Evolutionary conservation across 2,888 invertebrate genomes (phyloP).

Genomic region (Lepidochrysops patricia): DNA sequence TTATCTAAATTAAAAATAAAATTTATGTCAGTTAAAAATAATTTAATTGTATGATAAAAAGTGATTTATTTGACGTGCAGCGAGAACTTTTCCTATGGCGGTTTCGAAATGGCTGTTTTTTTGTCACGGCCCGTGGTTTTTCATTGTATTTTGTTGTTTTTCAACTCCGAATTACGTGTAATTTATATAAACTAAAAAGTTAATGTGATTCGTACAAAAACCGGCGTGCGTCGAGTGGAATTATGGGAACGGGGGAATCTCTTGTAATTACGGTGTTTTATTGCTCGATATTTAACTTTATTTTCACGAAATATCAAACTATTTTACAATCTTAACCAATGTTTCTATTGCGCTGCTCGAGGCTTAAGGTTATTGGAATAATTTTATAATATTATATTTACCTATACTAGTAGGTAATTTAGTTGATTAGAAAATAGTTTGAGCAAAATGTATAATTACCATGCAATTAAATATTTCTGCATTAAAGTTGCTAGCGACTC

Average conservation of each 20-base stretch:
- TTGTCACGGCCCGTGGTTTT: slow-evolving; percentile 1
- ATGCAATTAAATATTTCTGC: too few species aligned
- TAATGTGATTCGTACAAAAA: not conserved
- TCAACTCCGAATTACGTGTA: not conserved
- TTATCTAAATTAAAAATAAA: slow-evolving; percentile 6
- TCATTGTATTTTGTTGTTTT: slow-evolving; percentile 6
- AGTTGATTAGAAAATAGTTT: too few species aligned
- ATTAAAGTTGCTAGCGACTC: too few species aligned
- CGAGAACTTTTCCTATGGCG: not conserved
- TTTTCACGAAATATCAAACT: too few species aligned
- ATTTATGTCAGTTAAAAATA: slow-evolving; percentile 5
- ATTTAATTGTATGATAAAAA: slow-evolving; percentile 10
- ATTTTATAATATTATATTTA: too few species aligned
- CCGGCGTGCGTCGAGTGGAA: not conserved
- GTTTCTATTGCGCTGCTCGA: too few species aligned
- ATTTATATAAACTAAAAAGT: not conserved
- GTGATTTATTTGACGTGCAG: slow-evolving; percentile 1
- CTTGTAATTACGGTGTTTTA: not conserved
- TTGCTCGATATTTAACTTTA: not conserved
- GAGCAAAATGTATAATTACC: too few species aligned
- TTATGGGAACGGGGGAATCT: not conserved
- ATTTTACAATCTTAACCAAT: too few species aligned
- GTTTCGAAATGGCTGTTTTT: slow-evolving; percentile 5
- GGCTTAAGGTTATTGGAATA: too few species aligned
- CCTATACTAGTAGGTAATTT: too few species aligned